phyloP scores from a whole-genome alignment of 2,888 invertebrate species.

The Drosophila rellima region DNA sequence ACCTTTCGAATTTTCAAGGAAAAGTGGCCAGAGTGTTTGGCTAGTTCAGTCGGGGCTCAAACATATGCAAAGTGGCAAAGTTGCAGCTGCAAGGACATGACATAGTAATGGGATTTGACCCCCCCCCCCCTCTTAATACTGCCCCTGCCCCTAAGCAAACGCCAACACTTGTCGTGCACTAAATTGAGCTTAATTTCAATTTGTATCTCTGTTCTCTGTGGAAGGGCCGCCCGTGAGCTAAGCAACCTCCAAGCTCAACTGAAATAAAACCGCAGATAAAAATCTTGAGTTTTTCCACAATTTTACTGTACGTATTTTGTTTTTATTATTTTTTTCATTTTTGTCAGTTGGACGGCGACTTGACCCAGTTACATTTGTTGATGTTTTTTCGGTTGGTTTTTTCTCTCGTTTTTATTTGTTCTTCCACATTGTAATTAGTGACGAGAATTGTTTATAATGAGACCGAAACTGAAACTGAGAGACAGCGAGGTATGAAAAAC shows the following conservation, averaged over 20 bases:
- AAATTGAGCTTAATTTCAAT: slow-evolving; percentile 63
- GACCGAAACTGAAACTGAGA: slow-evolving; percentile 37
- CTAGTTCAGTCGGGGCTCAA: background rate
- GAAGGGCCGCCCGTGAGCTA: slow-evolving; percentile 48
- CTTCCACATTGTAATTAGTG: slow-evolving; percentile 77
- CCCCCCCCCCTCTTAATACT: background rate
- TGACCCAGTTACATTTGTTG: slow-evolving; percentile 80
- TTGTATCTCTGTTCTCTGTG: slow-evolving; percentile 35
- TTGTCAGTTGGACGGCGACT: slow-evolving; percentile 58
- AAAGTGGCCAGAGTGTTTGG: slow-evolving; percentile 34
- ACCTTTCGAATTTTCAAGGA: slow-evolving; percentile 58
- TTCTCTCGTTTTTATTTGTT: slow-evolving; percentile 64
- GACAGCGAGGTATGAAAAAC: slow-evolving; percentile 32
- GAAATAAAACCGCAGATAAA: slow-evolving; percentile 77
- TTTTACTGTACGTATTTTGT: slow-evolving; percentile 51
- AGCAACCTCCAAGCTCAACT: slow-evolving; percentile 46
- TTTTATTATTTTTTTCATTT: slow-evolving; percentile 29
- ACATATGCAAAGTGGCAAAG: slow-evolving; percentile 41
- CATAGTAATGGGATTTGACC: slow-evolving; percentile 9
- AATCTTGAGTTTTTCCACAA: slow-evolving; percentile 77
- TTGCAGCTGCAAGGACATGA: slow-evolving; percentile 33
- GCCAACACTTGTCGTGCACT: slow-evolving; percentile 48
- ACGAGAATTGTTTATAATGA: slow-evolving; percentile 78
- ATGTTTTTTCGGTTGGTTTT: slow-evolving; percentile 52
- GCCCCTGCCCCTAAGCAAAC: background rate